These are phyloP conservation scores for Macaria notata DNA, from an alignment of 2,888 invertebrate species.

Conservation along the genomic window DNA sequence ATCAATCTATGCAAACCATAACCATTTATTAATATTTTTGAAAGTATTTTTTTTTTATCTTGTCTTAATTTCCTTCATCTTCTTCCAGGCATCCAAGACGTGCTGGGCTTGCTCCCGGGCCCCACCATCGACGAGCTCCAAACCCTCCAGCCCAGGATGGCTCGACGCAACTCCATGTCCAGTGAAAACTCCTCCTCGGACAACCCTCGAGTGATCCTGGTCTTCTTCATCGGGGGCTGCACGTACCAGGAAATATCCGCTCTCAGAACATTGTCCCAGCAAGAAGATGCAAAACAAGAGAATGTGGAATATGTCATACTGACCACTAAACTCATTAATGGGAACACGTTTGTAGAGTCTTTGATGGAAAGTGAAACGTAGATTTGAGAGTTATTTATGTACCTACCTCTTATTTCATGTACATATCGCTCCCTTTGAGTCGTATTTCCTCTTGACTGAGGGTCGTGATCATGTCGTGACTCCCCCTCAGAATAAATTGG, in stretches of 20 bases:
- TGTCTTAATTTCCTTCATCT: too few species aligned
- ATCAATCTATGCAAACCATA: too few species aligned
- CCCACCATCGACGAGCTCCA: constrained; percentile 87
- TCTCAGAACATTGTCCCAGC: constrained; percentile 87
- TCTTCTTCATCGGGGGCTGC: constrained; percentile 98
- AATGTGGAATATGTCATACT: constrained; percentile 95
- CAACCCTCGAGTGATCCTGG: constrained; percentile 88
- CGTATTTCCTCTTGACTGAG: too few species aligned
- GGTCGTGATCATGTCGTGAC: too few species aligned
- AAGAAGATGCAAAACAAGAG: constrained; percentile 83
- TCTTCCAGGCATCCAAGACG: constrained; percentile 87
- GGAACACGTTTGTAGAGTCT: constrained; percentile 91
- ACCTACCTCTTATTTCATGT: background rate
- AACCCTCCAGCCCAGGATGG: constrained; percentile 80
- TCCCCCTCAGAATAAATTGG: too few species aligned
- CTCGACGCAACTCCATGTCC: constrained; percentile 80
- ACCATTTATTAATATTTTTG: too few species aligned
- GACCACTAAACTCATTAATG: constrained; percentile 96
- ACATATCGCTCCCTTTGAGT: too few species aligned
- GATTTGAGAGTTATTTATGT: background rate
- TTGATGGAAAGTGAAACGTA: constrained; percentile 82
- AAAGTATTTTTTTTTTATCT: too few species aligned
- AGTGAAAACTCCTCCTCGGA: constrained; percentile 83
- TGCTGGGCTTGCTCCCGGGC: constrained; percentile 91
- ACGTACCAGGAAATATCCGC: constrained; percentile 96